phyloP scores from a whole-genome alignment of 2,797 vertebrate species.

The Siniperca obscura region DNA sequence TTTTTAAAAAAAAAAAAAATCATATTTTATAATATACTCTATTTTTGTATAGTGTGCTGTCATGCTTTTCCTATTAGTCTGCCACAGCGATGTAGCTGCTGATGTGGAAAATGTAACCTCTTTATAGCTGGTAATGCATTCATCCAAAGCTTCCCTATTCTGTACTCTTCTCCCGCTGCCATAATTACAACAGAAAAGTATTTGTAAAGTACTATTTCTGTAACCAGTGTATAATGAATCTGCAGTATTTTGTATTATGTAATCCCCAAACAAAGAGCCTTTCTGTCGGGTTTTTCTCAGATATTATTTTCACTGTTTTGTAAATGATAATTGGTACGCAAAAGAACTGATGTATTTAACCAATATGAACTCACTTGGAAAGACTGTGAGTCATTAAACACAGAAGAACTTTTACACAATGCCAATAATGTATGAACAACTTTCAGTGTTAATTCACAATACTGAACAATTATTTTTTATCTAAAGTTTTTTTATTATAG shows the following conservation, averaged over 20 bases:
- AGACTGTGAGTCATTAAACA: slow-evolving; percentile 38
- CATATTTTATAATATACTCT: slow-evolving; percentile 45
- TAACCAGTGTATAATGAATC: slow-evolving; percentile 62
- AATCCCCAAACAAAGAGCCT: slow-evolving; percentile 66
- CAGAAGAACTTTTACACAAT: slow-evolving; percentile 19
- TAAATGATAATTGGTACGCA: slow-evolving; percentile 49
- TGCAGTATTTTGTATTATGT: slow-evolving; percentile 70
- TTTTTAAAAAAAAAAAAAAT: not conserved
- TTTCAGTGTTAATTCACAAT: slow-evolving; percentile 17
- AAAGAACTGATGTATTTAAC: slow-evolving; percentile 48
- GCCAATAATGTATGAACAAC: slow-evolving; percentile 34
- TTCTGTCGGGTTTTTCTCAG: slow-evolving; percentile 32
- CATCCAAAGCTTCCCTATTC: slow-evolving; percentile 67
- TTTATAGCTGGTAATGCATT: slow-evolving; percentile 59
- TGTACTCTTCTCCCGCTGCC: slow-evolving; percentile 23
- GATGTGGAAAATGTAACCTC: slow-evolving; percentile 58
- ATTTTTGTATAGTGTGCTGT: slow-evolving; percentile 56
- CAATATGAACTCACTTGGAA: slow-evolving; percentile 38
- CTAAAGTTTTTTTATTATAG: slow-evolving; percentile 41
- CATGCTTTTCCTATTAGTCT: slow-evolving; percentile 47
- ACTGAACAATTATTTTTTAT: slow-evolving; percentile 35
- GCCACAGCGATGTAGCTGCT: slow-evolving; percentile 38
- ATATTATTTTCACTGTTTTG: slow-evolving; percentile 50
- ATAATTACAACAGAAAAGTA: slow-evolving; percentile 60
- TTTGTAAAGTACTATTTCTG: slow-evolving; percentile 67